A percentile compares a stretch with the other conserved stretches of the same genome.
phyloP scores from a whole-genome alignment of 1,140 invertebrate genomes.

The Hormaphis cornu region DNA sequence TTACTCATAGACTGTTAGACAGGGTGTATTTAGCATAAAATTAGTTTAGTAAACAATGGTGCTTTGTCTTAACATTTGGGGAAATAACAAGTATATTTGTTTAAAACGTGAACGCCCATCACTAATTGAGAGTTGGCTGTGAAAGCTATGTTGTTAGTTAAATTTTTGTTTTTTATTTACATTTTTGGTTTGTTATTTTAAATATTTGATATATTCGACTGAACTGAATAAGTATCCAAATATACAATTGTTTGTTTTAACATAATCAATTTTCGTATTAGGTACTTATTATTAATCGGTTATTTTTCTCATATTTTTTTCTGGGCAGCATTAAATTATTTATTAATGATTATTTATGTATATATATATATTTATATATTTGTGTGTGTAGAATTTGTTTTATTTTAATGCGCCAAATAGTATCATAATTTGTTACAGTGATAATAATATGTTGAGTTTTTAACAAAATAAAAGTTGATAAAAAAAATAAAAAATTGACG shows the following conservation, averaged over 20 bases:
- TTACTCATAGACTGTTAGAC: constrained; percentile 24
- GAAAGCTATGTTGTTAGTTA: constrained; percentile 24
- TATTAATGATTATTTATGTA: too few relatives aligned
- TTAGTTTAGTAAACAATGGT: constrained; percentile 29
- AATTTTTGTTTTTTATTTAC: not conserved
- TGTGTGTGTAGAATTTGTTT: not conserved
- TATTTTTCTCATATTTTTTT: too few relatives aligned
- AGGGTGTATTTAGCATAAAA: constrained; percentile 21
- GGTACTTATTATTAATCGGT: constrained; percentile 8
- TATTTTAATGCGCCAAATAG: not conserved
- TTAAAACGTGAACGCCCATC: constrained; percentile 10
- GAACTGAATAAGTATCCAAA: constrained; percentile 23
- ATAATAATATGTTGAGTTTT: constrained; percentile 2
- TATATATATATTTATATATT: not conserved
- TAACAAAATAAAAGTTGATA: not conserved
- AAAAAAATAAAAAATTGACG: not conserved
- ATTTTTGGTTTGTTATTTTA: constrained; percentile 32
- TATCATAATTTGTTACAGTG: not conserved
- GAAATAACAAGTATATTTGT: constrained; percentile 24
- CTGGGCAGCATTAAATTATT: not conserved
- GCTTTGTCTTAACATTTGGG: constrained; percentile 28
- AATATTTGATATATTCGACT: constrained; percentile 23
- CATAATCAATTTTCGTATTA: not conserved
- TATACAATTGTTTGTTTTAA: constrained; percentile 12
- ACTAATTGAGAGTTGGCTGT: constrained; percentile 22